Conservation (phyloP, 1,140 invertebrate genomes). For the Microplitis mediator region DNA sequence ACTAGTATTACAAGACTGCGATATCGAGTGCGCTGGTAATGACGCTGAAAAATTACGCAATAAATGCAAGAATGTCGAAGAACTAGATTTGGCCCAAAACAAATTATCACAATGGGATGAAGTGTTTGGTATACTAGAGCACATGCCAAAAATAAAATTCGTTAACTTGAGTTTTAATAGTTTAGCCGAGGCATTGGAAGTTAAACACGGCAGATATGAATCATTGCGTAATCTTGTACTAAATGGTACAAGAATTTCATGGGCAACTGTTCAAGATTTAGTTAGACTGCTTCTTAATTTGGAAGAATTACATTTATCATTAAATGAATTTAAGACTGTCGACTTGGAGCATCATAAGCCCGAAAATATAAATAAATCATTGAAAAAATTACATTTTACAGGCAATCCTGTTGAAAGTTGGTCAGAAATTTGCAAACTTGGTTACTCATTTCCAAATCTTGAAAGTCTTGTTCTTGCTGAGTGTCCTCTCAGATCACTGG, state of each 20-base stretch:
- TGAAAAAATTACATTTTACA: slow-evolving; percentile 81
- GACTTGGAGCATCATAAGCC: slow-evolving; percentile 62
- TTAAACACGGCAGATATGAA: slow-evolving; percentile 64
- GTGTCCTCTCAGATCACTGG: slow-evolving; percentile 75
- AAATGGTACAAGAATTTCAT: slow-evolving; percentile 84
- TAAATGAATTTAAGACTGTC: slow-evolving; percentile 83
- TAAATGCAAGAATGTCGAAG: slow-evolving; percentile 84
- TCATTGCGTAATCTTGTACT: slow-evolving; percentile 79
- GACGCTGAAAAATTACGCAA: slow-evolving; percentile 73
- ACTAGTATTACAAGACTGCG: slow-evolving; percentile 87
- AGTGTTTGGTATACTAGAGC: slow-evolving; percentile 82
- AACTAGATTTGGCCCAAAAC: slow-evolving; percentile 90
- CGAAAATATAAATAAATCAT: slow-evolving; percentile 64
- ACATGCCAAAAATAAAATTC: slow-evolving; percentile 87
- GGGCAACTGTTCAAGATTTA: slow-evolving; percentile 80
- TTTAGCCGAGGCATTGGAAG: slow-evolving; percentile 69
- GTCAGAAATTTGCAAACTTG: slow-evolving; percentile 82
- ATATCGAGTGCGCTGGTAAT: slow-evolving; percentile 85
- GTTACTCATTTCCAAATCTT: slow-evolving; percentile 81
- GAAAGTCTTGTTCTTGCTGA: slow-evolving; percentile 85
- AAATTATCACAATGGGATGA: slow-evolving; percentile 84
- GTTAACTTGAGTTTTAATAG: slow-evolving; percentile 90
- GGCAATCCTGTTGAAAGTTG: slow-evolving; percentile 83
- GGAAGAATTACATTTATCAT: slow-evolving; percentile 87
- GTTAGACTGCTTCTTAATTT: slow-evolving; percentile 77